Conservation (phyloP, 2,797 vertebrate genomes). For the Rachycentron canadum region DNA sequence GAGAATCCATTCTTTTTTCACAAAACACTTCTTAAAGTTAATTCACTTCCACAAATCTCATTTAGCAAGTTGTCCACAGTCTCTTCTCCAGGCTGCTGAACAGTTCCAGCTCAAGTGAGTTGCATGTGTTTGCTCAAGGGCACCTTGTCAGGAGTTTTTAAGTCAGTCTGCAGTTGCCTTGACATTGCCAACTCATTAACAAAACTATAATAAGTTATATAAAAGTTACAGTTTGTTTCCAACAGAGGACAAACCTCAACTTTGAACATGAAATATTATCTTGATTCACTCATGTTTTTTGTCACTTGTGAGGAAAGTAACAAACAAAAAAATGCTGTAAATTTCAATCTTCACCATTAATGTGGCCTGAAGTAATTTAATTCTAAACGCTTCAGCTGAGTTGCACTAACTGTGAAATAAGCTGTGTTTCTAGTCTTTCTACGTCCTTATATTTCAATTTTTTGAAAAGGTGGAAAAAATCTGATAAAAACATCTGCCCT, state of each 20-base stretch:
- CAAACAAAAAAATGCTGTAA: too few relatives aligned
- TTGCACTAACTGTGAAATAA: too few relatives aligned
- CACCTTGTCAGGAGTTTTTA: constrained; percentile 18
- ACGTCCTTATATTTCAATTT: too few relatives aligned
- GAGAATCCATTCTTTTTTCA: background rate
- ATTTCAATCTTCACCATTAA: too few relatives aligned
- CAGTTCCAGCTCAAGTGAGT: background rate
- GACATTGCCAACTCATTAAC: constrained; percentile 11
- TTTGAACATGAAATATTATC: background rate
- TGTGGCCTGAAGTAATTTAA: too few relatives aligned
- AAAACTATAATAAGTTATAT: constrained; percentile 7
- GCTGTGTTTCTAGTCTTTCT: too few relatives aligned
- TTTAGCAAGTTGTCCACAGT: background rate
- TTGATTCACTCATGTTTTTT: too few relatives aligned
- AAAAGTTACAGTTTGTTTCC: constrained; percentile 9
- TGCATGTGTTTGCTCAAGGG: constrained; percentile 20
- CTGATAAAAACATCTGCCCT: background rate
- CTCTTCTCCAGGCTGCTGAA: background rate
- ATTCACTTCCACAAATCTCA: background rate
- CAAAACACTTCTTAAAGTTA: background rate
- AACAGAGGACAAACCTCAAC: background rate
- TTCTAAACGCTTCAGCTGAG: too few relatives aligned
- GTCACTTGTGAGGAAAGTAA: too few relatives aligned
- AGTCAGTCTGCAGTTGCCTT: constrained; percentile 19
- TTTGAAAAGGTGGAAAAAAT: background rate